These are phyloP conservation scores for Habrosyne pyritoides DNA, from an alignment of 2,888 invertebrate genomes.

Conservation along the genomic window DNA sequence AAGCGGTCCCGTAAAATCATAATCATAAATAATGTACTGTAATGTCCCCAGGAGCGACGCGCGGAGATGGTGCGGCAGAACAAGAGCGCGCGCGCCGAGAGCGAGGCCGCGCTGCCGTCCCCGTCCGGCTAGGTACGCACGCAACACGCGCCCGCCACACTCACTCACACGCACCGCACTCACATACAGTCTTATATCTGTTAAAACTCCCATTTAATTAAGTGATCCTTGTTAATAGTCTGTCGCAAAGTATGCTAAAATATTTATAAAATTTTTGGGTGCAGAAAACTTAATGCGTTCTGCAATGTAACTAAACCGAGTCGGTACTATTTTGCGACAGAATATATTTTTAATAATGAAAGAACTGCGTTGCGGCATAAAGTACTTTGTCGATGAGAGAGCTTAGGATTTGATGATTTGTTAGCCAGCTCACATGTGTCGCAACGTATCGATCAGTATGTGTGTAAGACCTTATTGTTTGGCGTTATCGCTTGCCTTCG, in stretches of 20 bases:
- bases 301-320: too few relatives aligned
- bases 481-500: not conserved
- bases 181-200: not conserved
- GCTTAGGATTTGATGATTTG: too few relatives aligned
- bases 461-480: constrained; percentile 1
- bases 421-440: too few relatives aligned
- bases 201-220: not conserved
- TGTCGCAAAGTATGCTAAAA: not conserved
- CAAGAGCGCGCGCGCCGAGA: constrained; percentile 88
- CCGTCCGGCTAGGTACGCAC: constrained; percentile 29
- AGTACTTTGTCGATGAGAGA: too few relatives aligned
- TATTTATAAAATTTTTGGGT: too few relatives aligned
- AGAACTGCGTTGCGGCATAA: not conserved
- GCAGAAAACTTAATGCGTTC: too few relatives aligned
- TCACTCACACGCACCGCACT: not conserved
- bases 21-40: not conserved
- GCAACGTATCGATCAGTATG: not conserved
- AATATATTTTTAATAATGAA: not conserved
- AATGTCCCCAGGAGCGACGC: constrained; percentile 89
- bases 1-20: too few relatives aligned
- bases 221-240: not conserved
- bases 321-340: too few relatives aligned
- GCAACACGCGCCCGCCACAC: constrained; percentile 5
- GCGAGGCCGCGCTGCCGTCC: constrained; percentile 66
- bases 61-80: constrained; percentile 96